phyloP scores from a whole-genome alignment of 1,140 invertebrate genomes.

The Papilio glaucus region DNA sequence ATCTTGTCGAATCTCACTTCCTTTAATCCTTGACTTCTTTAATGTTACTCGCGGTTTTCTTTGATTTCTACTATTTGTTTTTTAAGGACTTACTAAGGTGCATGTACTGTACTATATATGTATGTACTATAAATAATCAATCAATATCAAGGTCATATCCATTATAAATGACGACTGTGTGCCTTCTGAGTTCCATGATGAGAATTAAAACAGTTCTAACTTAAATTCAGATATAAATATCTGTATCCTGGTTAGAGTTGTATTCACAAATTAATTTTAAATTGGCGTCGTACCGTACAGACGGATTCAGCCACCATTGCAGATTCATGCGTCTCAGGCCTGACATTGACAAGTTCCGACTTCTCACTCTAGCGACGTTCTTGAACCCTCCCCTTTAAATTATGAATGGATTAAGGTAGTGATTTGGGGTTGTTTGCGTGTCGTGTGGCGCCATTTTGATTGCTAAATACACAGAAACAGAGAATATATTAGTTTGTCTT shows the following conservation, averaged over 20 bases:
- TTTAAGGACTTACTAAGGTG: no score
- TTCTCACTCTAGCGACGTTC: slow-evolving; percentile 30
- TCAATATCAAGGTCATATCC: no score
- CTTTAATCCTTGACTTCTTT: no score
- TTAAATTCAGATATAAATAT: background rate
- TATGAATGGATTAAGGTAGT: slow-evolving; percentile 37
- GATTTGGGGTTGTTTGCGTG: slow-evolving; percentile 26
- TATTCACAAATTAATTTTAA: slow-evolving; percentile 24
- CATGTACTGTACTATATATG: no score
- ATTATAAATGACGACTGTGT: no score
- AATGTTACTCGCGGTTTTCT: no score
- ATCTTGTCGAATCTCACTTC: no score
- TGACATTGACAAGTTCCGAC: slow-evolving; percentile 31
- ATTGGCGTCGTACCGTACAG: background rate
- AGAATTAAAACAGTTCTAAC: background rate
- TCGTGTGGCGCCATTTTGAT: slow-evolving; percentile 21
- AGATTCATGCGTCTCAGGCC: slow-evolving; percentile 23
- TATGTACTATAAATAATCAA: no score
- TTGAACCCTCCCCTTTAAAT: slow-evolving; percentile 35
- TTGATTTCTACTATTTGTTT: no score
- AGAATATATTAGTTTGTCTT: slow-evolving; percentile 3
- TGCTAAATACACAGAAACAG: background rate
- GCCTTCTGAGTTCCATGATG: background rate
- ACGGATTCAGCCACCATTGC: slow-evolving; percentile 5
- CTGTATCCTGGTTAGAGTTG: background rate